Conservation (phyloP, 37 sponge, comb jelly and placozoan species). For the Chondrosia reniformis region DNA sequence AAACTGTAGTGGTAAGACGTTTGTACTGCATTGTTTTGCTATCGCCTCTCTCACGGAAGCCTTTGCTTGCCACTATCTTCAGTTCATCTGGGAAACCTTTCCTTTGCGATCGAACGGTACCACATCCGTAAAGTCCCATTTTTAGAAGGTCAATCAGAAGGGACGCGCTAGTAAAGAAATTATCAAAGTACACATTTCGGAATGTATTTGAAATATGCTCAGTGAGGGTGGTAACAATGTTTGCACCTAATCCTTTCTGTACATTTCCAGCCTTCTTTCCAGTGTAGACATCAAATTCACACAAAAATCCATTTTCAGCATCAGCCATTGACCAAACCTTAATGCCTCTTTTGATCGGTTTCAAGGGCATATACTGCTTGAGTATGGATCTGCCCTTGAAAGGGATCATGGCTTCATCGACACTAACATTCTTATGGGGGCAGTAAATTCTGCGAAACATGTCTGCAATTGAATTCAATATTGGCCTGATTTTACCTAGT, state of each 20-base stretch:
- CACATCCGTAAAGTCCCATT: not conserved
- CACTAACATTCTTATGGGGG: not conserved
- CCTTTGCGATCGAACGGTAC: not conserved
- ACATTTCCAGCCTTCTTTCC: too few relatives aligned
- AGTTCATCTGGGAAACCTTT: not conserved
- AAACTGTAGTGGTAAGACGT: not conserved
- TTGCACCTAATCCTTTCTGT: too few relatives aligned
- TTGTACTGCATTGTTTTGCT: not conserved
- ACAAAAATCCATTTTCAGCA: not conserved
- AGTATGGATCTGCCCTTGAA: not conserved
- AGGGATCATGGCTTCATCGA: conserved; percentile 30
- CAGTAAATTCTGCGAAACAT: not conserved
- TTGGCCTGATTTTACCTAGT: conserved; percentile 12
- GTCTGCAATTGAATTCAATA: not conserved
- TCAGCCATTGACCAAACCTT: conserved; percentile 5
- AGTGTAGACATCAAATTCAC: not conserved
- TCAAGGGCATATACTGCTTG: conserved; percentile 10
- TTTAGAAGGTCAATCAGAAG: not conserved
- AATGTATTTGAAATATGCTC: not conserved
- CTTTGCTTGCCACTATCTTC: not conserved
- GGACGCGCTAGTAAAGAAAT: not conserved
- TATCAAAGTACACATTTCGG: not conserved
- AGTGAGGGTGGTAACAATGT: not conserved
- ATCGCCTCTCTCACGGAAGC: not conserved
- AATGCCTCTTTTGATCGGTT: conserved; percentile 18